Evolutionary conservation across 2,888 invertebrate species (phyloP), one percentile per base, ranked within the genome.

Genomic region (Cyaniris semiargus): DNA sequence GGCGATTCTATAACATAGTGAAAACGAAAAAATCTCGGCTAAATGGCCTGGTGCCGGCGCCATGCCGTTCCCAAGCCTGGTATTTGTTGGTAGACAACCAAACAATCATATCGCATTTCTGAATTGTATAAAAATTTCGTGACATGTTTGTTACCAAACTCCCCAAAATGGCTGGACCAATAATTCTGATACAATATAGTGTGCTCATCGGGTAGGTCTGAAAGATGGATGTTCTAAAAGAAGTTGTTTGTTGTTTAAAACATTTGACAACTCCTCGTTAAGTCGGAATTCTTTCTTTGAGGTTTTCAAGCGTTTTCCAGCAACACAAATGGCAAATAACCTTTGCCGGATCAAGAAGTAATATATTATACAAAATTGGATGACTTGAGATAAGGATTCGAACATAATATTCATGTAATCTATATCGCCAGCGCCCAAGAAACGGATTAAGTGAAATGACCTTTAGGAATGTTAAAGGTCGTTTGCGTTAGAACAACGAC

Each of bases 381-480:
- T 58, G 15, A n/a, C 7, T 66, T 13, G 7, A 27, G 23, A 23
- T 15, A 1, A 66, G 21, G 15, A 15, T 6, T 66, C 27, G 15
- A 66, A 27, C 66, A 66, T 21, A 13, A 44, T 21, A 6, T 8
- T 21, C 58, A 58, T 7, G 18, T 18, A 58, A 15, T 66, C 13
- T 27, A 23, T 66, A 23, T 66, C 21, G 58, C 58, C 31, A 27
- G 60, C 1, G 4, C 21, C 23, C 27, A 66, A 66, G 27, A 66
- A 66, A 66, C 18, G 66, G 66, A 66, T 66, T 66, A 66, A 27
- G 66, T 66, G 66, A 66, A 27, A 66, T 66, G 66, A 66, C 66
- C 66, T 66, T 66, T 66, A 66, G 2, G 23, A 66, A 27, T 5
- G 6, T 31, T 66, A 66, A 66, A 66, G 66, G 66, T 66, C 66